Evolutionary conservation across 2,797 vertebrate species (phyloP).

Genomic region (Pagetopsis macropterus): DNA sequence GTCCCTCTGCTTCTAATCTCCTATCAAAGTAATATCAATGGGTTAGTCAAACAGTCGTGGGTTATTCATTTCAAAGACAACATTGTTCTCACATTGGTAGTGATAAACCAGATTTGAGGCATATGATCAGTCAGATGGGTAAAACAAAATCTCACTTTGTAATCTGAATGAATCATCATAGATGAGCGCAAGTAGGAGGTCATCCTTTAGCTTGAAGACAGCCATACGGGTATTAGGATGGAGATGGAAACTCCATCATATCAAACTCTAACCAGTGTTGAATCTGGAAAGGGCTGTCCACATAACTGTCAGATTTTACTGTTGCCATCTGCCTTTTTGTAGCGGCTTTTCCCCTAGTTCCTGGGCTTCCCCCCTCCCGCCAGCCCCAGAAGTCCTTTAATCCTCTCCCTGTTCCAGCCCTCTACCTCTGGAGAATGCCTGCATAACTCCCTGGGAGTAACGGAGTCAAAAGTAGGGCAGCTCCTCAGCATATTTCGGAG

Average conservation of each 20-base stretch:
- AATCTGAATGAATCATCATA: neutral
- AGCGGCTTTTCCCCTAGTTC: conserved; percentile 3
- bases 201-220: neutral
- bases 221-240: neutral
- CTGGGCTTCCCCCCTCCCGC: conserved; percentile 6
- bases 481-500: conserved; percentile 58
- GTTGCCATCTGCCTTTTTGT: conserved; percentile 16
- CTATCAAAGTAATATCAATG: conserved; percentile 39
- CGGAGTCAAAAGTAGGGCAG: conserved; percentile 70
- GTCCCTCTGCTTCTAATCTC: conserved; percentile 28
- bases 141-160: neutral
- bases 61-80: conserved; percentile 27
- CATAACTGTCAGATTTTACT: conserved; percentile 2
- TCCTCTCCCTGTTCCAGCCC: conserved; percentile 22
- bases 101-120: conserved; percentile 16
- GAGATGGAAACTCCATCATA: conserved; percentile 7
- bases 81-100: conserved; percentile 3
- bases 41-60: conserved; percentile 44
- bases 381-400: conserved; percentile 24
- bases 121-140: conserved; percentile 8
- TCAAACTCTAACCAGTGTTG: conserved; percentile 1
- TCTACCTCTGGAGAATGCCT: conserved; percentile 39
- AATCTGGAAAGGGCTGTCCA: neutral
- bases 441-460: conserved; percentile 37
- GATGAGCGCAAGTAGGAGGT: neutral